A percentile compares a stretch with the other conserved stretches of the same genome.
Conservation (phyloP, 2,888 invertebrate species). For the Brenthis hecate region DNA sequence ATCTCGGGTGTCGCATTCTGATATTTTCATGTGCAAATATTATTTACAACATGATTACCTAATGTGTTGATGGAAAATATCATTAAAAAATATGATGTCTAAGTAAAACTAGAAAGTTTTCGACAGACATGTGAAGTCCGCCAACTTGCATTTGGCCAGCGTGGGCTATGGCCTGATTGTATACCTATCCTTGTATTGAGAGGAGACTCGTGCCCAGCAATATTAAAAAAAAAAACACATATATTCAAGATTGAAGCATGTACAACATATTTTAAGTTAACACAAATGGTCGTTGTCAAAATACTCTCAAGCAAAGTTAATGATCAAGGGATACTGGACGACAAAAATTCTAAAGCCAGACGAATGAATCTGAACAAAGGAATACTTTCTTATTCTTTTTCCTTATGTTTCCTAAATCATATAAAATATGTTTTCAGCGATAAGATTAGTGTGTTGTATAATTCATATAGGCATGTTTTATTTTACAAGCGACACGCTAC, state of each 20-base stretch:
- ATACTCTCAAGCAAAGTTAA: constrained; percentile 69
- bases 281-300: constrained; percentile 27
- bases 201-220: no score
- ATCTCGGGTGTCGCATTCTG: no score
- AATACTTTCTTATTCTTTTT: constrained; percentile 56
- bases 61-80: no score
- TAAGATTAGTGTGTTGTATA: background rate
- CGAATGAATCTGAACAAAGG: constrained; percentile 61
- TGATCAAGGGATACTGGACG: constrained; percentile 64
- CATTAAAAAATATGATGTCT: no score
- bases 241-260: background rate
- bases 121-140: no score
- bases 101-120: no score
- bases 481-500: background rate
- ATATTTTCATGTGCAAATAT: no score
- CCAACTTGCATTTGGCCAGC: no score
- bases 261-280: constrained; percentile 10
- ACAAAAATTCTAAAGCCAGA: constrained; percentile 71
- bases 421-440: constrained; percentile 12
- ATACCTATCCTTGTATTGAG: no score
- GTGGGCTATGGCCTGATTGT: no score
- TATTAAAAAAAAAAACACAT: no score
- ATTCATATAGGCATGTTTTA: background rate
- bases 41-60: no score
- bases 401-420: constrained; percentile 45